These are phyloP conservation scores for Scaptomyza montana DNA, from an alignment of 1,140 invertebrate species.

Conservation along the genomic window DNA sequence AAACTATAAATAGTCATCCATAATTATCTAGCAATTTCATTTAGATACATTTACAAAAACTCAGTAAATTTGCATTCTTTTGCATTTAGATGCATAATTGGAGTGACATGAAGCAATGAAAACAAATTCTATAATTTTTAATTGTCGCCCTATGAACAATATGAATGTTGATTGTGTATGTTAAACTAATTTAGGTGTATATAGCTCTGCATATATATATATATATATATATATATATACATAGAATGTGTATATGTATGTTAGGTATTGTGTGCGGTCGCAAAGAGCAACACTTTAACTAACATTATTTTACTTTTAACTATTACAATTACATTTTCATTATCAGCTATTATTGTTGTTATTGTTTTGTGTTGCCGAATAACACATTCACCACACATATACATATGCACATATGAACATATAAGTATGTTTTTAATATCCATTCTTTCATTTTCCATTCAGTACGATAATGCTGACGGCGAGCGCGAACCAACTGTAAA, in stretches of 20 bases:
- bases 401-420: not conserved
- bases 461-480: conserved; percentile 79
- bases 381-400: conserved; percentile 18
- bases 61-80: conserved; percentile 62
- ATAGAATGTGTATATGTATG: conserved; percentile 41
- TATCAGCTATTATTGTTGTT: conserved; percentile 81
- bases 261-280: conserved; percentile 35
- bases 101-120: conserved; percentile 78
- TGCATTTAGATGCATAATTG: conserved; percentile 80
- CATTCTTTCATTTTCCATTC: conserved; percentile 25
- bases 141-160: conserved; percentile 53
- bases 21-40: conserved; percentile 80
- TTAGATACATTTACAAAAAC: conserved; percentile 73
- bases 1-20: conserved; percentile 59
- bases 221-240: conserved; percentile 28
- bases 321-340: conserved; percentile 77
- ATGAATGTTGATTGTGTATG: conserved; percentile 74
- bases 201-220: conserved; percentile 48
- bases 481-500: conserved; percentile 87
- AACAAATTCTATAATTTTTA: conserved; percentile 46
- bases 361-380: conserved; percentile 69
- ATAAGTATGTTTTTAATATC: conserved; percentile 2
- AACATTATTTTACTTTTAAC: conserved; percentile 75
- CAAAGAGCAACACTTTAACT: conserved; percentile 70
- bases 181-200: conserved; percentile 71